phyloP scores from a whole-genome alignment of 1,140 invertebrate species.

The Mycetomoellerius zeteki region DNA sequence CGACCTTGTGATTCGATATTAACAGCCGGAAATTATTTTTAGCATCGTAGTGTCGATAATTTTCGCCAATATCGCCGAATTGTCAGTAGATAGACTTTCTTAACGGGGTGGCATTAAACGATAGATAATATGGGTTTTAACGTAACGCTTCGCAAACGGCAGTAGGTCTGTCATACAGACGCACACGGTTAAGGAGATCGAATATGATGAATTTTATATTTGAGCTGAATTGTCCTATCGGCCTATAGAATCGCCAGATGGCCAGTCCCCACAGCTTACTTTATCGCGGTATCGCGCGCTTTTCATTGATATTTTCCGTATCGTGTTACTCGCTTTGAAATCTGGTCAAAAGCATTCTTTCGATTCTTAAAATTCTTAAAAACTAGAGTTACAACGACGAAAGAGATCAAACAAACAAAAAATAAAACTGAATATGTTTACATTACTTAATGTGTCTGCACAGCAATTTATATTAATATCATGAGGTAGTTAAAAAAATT shows the following conservation, averaged over 20 bases:
- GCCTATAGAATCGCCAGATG: constrained; percentile 83
- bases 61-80: neutral
- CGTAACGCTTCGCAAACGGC: constrained; percentile 49
- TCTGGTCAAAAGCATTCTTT: neutral
- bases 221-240: constrained; percentile 77
- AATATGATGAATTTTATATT: constrained; percentile 86
- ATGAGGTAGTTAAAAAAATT: neutral
- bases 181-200: constrained; percentile 80
- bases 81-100: neutral
- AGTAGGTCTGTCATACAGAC: constrained; percentile 67
- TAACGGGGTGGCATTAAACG: constrained; percentile 19
- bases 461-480: neutral
- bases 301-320: constrained; percentile 16
- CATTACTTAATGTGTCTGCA: neutral
- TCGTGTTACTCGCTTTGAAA: neutral
- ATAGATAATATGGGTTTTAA: neutral
- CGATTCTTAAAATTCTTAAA: neutral
- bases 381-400: neutral
- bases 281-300: constrained; percentile 36
- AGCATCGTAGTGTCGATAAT: neutral
- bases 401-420: neutral
- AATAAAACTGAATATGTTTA: neutral
- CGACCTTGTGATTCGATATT: neutral
- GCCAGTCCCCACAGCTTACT: constrained; percentile 81
- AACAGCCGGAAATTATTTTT: constrained; percentile 3